A percentile compares a stretch with the other conserved stretches of the same genome.
phyloP scores from a whole-genome alignment of 2,888 invertebrate species.

The Amphipoea oculea region DNA sequence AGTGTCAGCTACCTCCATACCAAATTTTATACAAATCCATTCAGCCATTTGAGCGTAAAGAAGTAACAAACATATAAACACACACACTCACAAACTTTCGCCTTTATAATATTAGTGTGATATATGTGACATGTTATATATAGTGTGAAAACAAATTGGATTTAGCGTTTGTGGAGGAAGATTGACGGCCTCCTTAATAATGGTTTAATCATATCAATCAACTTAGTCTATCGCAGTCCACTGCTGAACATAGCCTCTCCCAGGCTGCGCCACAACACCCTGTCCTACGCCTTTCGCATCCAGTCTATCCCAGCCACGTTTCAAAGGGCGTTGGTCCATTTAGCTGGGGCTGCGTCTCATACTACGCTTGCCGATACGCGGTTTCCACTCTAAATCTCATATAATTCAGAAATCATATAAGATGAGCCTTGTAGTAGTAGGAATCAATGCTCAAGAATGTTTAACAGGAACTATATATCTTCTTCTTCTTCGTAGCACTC shows the following conservation, averaged over 20 bases:
- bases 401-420: not conserved
- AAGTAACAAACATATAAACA: too few species aligned
- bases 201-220: not conserved
- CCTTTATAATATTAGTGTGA: too few species aligned
- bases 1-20: too few species aligned
- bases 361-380: not conserved
- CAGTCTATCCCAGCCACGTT: not conserved
- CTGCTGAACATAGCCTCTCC: not conserved
- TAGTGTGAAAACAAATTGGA: slow-evolving; percentile 63
- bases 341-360: not conserved
- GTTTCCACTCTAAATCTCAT: not conserved
- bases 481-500: too few species aligned
- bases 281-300: not conserved
- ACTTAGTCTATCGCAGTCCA: not conserved
- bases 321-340: not conserved
- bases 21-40: too few species aligned
- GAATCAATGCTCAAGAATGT: too few species aligned
- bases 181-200: not conserved
- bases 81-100: too few species aligned
- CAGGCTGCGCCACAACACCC: not conserved
- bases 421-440: not conserved
- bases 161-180: slow-evolving; percentile 13
- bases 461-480: too few species aligned
- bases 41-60: too few species aligned
- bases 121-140: too few species aligned